These are phyloP conservation scores for Patella caerulea DNA, from an alignment of 2,888 invertebrate genomes.

Conservation along the genomic window DNA sequence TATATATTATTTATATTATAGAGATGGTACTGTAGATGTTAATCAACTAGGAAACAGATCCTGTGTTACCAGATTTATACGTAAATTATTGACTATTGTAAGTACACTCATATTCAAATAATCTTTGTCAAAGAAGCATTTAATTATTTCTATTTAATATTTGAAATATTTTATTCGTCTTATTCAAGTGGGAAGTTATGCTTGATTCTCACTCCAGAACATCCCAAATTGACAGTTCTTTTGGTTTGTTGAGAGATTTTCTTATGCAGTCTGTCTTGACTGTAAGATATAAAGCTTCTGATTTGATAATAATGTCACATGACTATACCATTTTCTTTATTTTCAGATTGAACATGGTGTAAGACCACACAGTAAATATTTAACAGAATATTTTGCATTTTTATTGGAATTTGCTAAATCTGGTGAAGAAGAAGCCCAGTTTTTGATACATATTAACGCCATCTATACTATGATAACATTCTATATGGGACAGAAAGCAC, in stretches of 20 bases:
- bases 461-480: constrained; percentile 93
- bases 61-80: constrained; percentile 93
- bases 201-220: too few relatives aligned
- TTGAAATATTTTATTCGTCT: too few relatives aligned
- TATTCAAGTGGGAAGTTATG: too few relatives aligned
- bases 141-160: too few relatives aligned
- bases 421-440: constrained; percentile 93
- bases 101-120: constrained; percentile 65
- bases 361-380: constrained; percentile 75
- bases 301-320: too few relatives aligned
- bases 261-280: too few relatives aligned
- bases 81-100: constrained; percentile 86
- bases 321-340: too few relatives aligned
- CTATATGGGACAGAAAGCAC: constrained; percentile 79
- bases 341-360: constrained; percentile 76
- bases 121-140: not conserved
- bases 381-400: constrained; percentile 93
- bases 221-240: too few relatives aligned
- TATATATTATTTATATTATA: constrained; percentile 32
- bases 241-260: too few relatives aligned
- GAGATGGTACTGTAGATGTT: constrained; percentile 57
- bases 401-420: constrained; percentile 94
- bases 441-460: constrained; percentile 87
- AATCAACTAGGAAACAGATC: constrained; percentile 65
- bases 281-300: too few relatives aligned